These are phyloP conservation scores for Drymonia ruficornis DNA, from an alignment of 2,888 invertebrate genomes.

Conservation along the genomic window DNA sequence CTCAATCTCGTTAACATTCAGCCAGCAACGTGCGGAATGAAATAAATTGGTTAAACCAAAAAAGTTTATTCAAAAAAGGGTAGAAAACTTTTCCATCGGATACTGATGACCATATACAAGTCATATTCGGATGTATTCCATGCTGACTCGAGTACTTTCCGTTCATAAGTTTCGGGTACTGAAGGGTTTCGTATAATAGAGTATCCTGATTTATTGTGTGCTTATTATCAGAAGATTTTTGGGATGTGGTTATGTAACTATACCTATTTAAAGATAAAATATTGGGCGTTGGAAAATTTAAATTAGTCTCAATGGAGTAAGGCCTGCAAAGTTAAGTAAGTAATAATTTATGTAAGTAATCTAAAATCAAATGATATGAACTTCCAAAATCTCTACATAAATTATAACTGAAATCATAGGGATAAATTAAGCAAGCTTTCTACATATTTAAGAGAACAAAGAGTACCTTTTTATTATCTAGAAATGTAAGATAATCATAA, in stretches of 20 bases:
- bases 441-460: too few relatives aligned
- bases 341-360: too few relatives aligned
- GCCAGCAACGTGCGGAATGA: slow-evolving; percentile 7
- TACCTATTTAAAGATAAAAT: too few relatives aligned
- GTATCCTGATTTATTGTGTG: not conserved
- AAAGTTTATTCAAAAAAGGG: slow-evolving; percentile 16
- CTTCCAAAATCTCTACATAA: too few relatives aligned
- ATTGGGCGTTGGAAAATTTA: too few relatives aligned
- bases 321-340: too few relatives aligned
- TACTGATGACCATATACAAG: slow-evolving; percentile 18
- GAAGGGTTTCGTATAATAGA: not conserved
- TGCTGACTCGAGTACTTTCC: not conserved
- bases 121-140: slow-evolving; percentile 4
- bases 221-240: not conserved
- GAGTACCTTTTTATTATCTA: too few relatives aligned
- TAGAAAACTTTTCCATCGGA: slow-evolving; percentile 22
- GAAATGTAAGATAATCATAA: too few relatives aligned
- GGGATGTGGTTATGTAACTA: not conserved
- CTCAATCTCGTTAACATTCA: slow-evolving; percentile 29
- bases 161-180: not conserved
- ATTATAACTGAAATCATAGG: too few relatives aligned
- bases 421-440: too few relatives aligned
- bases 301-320: too few relatives aligned
- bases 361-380: too few relatives aligned
- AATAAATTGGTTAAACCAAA: slow-evolving; percentile 18